Evolutionary conservation across 2,888 invertebrate genomes (phyloP).

Genomic region (Synanthedon andrenaeformis): DNA sequence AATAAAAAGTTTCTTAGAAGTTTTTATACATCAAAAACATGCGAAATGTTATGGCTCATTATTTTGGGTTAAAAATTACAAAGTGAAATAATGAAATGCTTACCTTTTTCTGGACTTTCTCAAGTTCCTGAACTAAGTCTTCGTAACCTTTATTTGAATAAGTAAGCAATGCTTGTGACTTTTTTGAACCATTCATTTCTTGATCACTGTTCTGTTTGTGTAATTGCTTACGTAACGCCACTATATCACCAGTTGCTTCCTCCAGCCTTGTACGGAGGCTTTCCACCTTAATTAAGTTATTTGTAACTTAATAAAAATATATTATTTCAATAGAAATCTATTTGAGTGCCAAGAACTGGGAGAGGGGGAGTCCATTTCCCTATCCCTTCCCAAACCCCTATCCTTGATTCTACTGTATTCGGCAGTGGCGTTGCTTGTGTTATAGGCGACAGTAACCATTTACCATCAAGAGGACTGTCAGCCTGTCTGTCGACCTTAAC

Average conservation of each 20-base stretch:
- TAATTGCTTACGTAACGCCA: slow-evolving; percentile 68
- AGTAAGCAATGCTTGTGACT: slow-evolving; percentile 12
- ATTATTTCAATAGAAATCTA: too few species aligned
- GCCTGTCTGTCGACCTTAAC: too few species aligned
- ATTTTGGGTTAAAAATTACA: too few species aligned
- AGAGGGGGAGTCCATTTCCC: neutral
- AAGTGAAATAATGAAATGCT: neutral
- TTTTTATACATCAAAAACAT: too few species aligned
- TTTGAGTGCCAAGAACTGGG: too few species aligned
- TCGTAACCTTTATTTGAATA: slow-evolving; percentile 69
- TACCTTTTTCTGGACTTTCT: slow-evolving; percentile 75
- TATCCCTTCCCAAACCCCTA: neutral
- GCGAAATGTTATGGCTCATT: too few species aligned
- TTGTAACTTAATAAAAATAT: neutral
- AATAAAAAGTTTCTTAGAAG: too few species aligned
- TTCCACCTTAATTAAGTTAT: slow-evolving; percentile 63
- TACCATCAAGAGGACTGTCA: too few species aligned
- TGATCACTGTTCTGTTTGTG: slow-evolving; percentile 32
- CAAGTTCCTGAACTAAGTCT: slow-evolving; percentile 75
- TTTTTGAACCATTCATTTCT: slow-evolving; percentile 20
- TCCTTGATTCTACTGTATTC: too few species aligned
- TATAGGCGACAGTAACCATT: too few species aligned
- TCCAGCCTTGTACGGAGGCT: slow-evolving; percentile 77
- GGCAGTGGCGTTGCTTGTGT: too few species aligned
- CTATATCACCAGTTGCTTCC: slow-evolving; percentile 78